These are phyloP conservation scores for Bombus consobrinus DNA, from an alignment of 1,140 invertebrate species.

Conservation along the genomic window DNA sequence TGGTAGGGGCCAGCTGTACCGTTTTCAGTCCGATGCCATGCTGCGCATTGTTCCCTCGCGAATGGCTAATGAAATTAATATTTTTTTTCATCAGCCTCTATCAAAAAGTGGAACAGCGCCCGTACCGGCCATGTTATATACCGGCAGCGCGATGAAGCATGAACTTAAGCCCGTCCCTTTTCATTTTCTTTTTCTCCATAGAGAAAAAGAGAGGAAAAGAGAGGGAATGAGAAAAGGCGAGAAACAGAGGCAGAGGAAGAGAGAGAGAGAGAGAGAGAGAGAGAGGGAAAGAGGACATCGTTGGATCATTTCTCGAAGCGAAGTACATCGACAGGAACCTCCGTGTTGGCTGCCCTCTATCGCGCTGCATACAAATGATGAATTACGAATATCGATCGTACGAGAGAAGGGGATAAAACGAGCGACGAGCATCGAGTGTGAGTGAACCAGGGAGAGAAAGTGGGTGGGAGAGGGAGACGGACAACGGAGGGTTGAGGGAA, in stretches of 20 bases:
- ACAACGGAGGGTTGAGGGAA: background rate
- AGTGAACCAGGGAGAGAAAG: constrained; percentile 23
- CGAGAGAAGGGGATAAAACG: constrained; percentile 46
- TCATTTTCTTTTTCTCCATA: background rate
- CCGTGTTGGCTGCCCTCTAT: constrained; percentile 70
- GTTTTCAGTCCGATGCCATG: constrained; percentile 20
- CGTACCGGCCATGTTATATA: background rate
- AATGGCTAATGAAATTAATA: constrained; percentile 69
- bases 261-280: background rate
- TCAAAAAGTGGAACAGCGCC: constrained; percentile 27
- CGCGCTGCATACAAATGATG: constrained; percentile 82
- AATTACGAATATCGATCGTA: constrained; percentile 81
- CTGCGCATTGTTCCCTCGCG: constrained; percentile 45
- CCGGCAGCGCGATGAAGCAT: constrained; percentile 13
- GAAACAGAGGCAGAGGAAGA: background rate
- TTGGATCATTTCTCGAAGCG: constrained; percentile 68
- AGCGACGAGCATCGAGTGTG: constrained; percentile 15
- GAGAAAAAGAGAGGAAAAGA: background rate
- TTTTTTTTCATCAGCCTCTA: constrained; percentile 36
- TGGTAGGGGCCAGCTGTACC: constrained; percentile 20
- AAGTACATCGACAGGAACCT: constrained; percentile 58
- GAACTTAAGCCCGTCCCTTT: constrained; percentile 37
- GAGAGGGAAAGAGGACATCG: constrained; percentile 49
- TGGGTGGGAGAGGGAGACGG: background rate
- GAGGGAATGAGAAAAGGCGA: background rate